phyloP scores from a whole-genome alignment of 2,888 invertebrate genomes.

The Acleris emargana region DNA sequence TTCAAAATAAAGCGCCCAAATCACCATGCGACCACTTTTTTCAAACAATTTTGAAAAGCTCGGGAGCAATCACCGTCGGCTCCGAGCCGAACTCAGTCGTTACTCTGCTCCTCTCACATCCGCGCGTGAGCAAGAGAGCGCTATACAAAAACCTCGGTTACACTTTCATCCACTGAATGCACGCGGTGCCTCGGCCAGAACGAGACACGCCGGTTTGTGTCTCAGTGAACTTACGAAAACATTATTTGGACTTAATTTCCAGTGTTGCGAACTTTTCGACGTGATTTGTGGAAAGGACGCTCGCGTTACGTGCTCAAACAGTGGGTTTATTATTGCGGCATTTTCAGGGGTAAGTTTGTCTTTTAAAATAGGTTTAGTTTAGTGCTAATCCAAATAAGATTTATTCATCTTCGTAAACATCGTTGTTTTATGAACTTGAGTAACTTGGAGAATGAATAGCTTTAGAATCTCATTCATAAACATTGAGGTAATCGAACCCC shows the following conservation, averaged over 20 bases:
- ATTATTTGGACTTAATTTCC: conserved; percentile 55
- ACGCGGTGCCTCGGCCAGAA: conserved; percentile 75
- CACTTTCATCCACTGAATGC: conserved; percentile 82
- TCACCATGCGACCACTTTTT: neutral
- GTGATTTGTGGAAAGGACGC: conserved; percentile 45
- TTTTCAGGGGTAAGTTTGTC: conserved; percentile 23
- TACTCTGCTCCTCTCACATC: conserved; percentile 51
- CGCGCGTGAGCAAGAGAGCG: conserved; percentile 64
- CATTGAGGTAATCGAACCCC: no score
- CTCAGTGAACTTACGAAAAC: conserved; percentile 68
- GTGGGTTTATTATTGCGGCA: conserved; percentile 18
- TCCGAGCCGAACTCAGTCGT: conserved; percentile 63
- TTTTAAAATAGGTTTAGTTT: neutral
- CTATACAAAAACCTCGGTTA: conserved; percentile 82
- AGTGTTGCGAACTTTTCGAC: conserved; percentile 51
- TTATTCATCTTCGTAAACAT: no score
- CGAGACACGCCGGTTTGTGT: conserved; percentile 66
- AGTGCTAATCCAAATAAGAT: no score
- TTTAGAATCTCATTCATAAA: no score
- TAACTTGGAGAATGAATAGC: no score
- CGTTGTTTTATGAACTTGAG: no score
- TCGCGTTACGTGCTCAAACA: conserved; percentile 21
- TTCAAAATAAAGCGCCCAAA: no score
- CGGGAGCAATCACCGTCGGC: conserved; percentile 71
- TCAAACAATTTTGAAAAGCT: conserved; percentile 15